Base-by-base conservation (phyloP, 2,888 invertebrate species). In the Pammene aurita region DNA sequence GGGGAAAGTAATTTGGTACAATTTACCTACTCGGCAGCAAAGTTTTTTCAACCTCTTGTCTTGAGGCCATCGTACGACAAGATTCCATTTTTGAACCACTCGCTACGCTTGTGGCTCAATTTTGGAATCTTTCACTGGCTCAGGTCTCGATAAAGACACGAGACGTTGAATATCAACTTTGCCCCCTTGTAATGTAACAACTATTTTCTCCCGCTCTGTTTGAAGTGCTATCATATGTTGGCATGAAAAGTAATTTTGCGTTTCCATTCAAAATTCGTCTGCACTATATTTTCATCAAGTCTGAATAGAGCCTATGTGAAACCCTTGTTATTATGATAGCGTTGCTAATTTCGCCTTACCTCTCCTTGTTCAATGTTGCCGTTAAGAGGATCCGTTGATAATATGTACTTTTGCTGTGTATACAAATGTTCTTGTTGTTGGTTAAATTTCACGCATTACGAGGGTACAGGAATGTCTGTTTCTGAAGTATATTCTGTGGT, bases 291-390 rank as follows among this genome's bases (percentile, higher is more conserved):
- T 16, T 50, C 62, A 62, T 50, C 35, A n/a, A n/a, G 18, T 62
- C 38, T 57, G 63, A 38, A 55, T 52, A 26, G 38, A 62, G 62
- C 62, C 62, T 62, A 41, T 11, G 62, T n/a, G 62, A 5, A 76
- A 76, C 83, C 81, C 82, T 78, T 78, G 81, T 82, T 83, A 82
- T 82, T 81, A 84, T 80, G 80, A 81, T 81, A 80, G 79, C 77
- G 75, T 72, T 77, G 80, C 84, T 84, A 84, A 86, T 86, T 85
- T 82, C 77, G 80, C 75, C 78, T 75, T 73, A 79, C 62, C 54
- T 62, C 62, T 62, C 65, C 71, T 72, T 68, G 68, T 60, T 58
- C 52, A 63, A 58, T 46, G 58, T 58, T 58, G 44, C 14, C 60
- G 54, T 69, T 69, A 65, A 55, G 63, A 52, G 68, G 63, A 68